phyloP scores from a whole-genome alignment of 2,113 vertebrate genomes.

The Platichthys flesus region DNA sequence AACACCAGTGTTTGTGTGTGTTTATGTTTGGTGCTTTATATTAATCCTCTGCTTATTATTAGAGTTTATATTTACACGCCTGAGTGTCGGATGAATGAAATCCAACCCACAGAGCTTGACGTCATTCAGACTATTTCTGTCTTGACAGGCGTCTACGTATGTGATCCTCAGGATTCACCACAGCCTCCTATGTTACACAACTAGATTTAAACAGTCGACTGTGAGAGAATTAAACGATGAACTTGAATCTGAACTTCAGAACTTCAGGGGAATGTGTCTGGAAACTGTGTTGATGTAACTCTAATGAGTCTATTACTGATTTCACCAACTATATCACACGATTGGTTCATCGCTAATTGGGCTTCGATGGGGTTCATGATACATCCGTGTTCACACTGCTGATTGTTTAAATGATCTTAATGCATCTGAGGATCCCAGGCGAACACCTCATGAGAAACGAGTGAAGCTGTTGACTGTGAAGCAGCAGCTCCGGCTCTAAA shows the following conservation, averaged over 20 bases:
- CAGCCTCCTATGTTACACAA: background rate
- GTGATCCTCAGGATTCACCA: conserved; percentile 29
- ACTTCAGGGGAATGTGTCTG: background rate
- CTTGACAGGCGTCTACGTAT: conserved; percentile 26
- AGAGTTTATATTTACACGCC: conserved; percentile 5
- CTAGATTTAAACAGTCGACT: no score
- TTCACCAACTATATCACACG: no score
- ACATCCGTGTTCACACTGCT: no score
- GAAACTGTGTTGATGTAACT: background rate
- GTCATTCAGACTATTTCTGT: conserved; percentile 60
- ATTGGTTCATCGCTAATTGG: no score
- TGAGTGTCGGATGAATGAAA: conserved; percentile 51
- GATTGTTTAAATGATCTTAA: background rate
- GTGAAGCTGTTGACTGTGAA: background rate
- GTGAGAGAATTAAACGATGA: no score
- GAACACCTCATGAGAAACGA: background rate
- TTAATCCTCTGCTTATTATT: conserved; percentile 32
- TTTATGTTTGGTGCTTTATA: background rate
- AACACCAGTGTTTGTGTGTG: background rate
- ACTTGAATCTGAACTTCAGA: background rate
- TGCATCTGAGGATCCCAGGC: background rate
- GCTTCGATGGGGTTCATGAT: no score
- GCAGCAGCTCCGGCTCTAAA: conserved; percentile 15
- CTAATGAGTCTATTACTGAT: no score
- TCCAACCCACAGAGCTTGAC: conserved; percentile 37